Evolutionary conservation across 2,797 vertebrate species (phyloP), one percentile per base, ranked within the genome.

Genomic region (Forpus xanthops): DNA sequence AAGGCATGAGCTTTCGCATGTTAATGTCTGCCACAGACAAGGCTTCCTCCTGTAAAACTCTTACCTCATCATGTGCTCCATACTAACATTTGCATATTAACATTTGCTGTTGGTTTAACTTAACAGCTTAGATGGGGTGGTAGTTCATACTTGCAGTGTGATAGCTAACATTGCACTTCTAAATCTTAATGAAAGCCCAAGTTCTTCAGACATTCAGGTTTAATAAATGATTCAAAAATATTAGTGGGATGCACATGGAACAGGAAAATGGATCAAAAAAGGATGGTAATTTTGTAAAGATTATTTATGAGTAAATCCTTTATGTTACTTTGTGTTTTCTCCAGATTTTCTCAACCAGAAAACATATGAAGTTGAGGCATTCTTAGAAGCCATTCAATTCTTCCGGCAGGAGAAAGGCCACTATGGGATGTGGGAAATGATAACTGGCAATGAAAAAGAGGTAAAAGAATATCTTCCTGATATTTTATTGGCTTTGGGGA

Each of bases 351-450:
- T 98, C 96, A 99, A 99, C 97, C 98, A 98, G 97, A 97, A 68
- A 30, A 98, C 98, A 0, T 98, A 98, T 75, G 99, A 99, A 84
- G 98, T 98, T 1, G 97, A 98, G 91, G 98, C 99, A 0, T 99
- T 99, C 96, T 93, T 99, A 84, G 98, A 98, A 97, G 99, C 99
- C n/a, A 66, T 99, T 65, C 98, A 98, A 94, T 98, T 99, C 91
- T 98, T 98, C 97, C 97, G 98, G 11, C 98, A 99, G 97, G 98
- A 99, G 96, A 98, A 98, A 37, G 98, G 97, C 49, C 97, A 98
- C 52, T 99, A 98, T 52, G 98, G 98, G 68, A 97, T 92, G 0
- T 99, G 99, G 98, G 98, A 98, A 90, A 98, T 99, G 98, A 96
- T 98, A 86, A 98, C 98, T 10, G 99, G 99, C 77, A 98, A 98